These are phyloP conservation scores for Ciconia maguari DNA, from an alignment of 2,113 vertebrate genomes.

Conservation along the genomic window DNA sequence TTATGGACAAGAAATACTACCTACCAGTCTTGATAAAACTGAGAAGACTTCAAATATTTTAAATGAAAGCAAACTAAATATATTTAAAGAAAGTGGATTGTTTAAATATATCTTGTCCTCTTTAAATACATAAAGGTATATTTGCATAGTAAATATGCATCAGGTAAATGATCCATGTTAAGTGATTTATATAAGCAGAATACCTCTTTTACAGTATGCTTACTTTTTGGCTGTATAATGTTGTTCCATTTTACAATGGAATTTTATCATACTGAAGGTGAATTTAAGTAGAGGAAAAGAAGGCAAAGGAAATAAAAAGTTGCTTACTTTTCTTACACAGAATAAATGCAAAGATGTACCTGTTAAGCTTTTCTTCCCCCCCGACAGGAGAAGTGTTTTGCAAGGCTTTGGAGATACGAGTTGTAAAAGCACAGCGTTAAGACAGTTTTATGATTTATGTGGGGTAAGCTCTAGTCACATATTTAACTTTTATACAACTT, in stretches of 20 bases:
- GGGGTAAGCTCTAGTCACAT: neutral
- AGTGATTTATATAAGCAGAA: neutral
- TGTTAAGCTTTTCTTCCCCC: neutral
- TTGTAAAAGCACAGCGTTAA: neutral
- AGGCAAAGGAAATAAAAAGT: neutral
- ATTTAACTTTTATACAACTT: neutral
- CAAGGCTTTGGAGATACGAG: neutral
- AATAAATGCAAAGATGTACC: neutral
- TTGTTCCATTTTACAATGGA: neutral
- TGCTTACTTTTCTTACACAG: neutral
- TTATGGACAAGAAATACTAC: neutral
- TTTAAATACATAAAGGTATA: neutral
- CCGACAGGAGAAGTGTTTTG: neutral
- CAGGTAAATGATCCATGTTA: neutral
- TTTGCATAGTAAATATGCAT: neutral
- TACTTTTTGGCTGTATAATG: neutral
- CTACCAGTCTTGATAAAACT: neutral
- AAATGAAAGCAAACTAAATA: neutral
- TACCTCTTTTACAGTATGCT: neutral
- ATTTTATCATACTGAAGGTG: neutral
- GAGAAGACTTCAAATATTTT: neutral
- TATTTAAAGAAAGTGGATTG: neutral
- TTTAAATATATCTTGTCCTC: neutral
- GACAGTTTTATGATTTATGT: neutral
- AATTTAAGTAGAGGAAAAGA: neutral